Base-by-base conservation (phyloP, 2,888 invertebrate genomes). In the Mellilla xanthometata region DNA sequence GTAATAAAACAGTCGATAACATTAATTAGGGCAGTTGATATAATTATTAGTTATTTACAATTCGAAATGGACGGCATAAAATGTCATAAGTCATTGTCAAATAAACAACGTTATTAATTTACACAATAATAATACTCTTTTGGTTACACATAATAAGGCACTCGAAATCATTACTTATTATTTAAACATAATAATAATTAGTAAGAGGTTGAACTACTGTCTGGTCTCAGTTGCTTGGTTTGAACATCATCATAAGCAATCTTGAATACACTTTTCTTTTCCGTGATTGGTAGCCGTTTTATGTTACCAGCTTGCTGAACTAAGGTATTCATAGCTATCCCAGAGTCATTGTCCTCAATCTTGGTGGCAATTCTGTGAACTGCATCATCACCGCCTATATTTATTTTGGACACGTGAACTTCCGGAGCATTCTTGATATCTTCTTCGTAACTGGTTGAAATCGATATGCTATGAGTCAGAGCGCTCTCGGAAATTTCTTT, bases 221-320 rank as follows among this genome's bases (percentile, higher is more conserved):
- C 95, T 10, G 95, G 93, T 65, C 95, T 87, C 40, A 96, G 87
- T 69, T 95, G 95, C 66, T 94, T 94, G 0, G 96, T 96, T 58
- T 96, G 95, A 64, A 97, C 95, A 67, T 97, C 97, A 67, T 95
- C 96, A 71, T 97, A 97, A 0, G 97, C 97, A 58, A 97, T 97
- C 4, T 96, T 96, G 69, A 97, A 97, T 15, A 97, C 94, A 72
- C 97, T 97, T 72, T 97, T 97, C 85, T 97, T 97, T 66, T 97
- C 96, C 2, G 94, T 93, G 49, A 94, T 94, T 10, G 93, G 92
- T 62, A 94, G 91, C 51, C 93, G 87, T 51, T 92, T 91, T 5
- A 92, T 90, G 64, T 92, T 91, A 49, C 90, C 91, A 32, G 90
- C 82, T 47, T 92, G 86, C 56, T 88, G 87, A 28, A 77, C 76